A percentile compares a stretch with the other conserved stretches of the same genome.
Conservation (phyloP, 2,113 vertebrate species). For the Malurus cyaneus region DNA sequence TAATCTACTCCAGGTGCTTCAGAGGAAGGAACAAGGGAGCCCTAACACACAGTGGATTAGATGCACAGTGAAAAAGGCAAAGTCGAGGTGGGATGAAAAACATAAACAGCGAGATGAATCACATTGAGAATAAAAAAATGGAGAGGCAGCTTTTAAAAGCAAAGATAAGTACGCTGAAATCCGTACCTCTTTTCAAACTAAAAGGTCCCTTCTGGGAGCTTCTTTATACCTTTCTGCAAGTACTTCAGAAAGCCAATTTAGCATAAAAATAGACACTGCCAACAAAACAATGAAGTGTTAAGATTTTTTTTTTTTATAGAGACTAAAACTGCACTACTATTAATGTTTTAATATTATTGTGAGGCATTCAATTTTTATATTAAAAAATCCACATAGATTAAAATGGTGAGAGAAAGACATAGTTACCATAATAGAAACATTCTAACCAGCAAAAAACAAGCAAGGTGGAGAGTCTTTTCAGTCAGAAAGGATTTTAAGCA, state of each 20-base stretch:
- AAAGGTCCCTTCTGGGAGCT: not conserved
- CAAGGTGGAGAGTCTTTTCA: fast-evolving
- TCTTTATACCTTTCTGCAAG: not conserved
- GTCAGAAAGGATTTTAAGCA: not conserved
- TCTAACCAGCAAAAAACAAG: not conserved
- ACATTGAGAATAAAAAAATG: fast-evolving
- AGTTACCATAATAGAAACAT: not conserved
- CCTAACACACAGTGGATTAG: fast-evolving
- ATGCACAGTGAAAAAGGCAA: not conserved
- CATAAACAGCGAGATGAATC: not conserved
- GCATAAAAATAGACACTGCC: not conserved
- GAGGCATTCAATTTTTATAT: not conserved
- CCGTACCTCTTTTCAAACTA: not conserved
- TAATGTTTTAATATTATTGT: not conserved
- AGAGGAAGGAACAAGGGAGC: not conserved
- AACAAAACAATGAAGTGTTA: not conserved
- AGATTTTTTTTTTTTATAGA: not conserved
- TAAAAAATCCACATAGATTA: not conserved
- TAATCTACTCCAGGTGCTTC: not conserved
- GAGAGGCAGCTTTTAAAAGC: not conserved
- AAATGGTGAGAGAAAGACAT: not conserved
- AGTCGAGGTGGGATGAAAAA: not conserved
- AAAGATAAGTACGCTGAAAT: not conserved
- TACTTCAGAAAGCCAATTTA: not conserved
- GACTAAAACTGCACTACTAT: fast-evolving